phyloP scores from a whole-genome alignment of 2,888 invertebrate species.

The Palloptera scutellata region DNA sequence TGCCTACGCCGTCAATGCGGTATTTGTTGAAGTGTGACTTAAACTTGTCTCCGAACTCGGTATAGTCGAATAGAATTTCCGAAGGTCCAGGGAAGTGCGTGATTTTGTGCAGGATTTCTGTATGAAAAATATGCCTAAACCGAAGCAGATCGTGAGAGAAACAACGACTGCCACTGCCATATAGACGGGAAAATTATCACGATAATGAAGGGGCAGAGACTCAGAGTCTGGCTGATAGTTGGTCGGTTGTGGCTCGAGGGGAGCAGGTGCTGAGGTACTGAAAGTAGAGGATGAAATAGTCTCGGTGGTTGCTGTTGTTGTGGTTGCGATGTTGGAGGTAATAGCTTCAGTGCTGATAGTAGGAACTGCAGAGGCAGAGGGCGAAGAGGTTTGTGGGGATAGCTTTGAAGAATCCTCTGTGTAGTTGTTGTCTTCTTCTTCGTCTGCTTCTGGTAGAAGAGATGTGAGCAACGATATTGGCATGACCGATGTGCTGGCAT shows the following conservation, averaged over 20 bases:
- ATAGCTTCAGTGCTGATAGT: conserved; percentile 3
- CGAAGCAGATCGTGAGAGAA: conserved; percentile 15
- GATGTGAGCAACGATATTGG: not conserved
- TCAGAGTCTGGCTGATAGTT: conserved; percentile 33
- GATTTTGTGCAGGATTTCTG: not conserved
- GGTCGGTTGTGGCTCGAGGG: conserved; percentile 44
- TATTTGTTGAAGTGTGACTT: conserved; percentile 44
- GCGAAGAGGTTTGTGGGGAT: conserved; percentile 16
- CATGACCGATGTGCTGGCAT: not conserved
- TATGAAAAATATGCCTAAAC: conserved; percentile 20
- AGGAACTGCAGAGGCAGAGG: conserved; percentile 6
- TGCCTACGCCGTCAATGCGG: conserved; percentile 20
- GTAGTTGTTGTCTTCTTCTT: not conserved
- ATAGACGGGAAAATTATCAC: not conserved
- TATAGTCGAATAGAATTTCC: conserved; percentile 50
- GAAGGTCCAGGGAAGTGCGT: conserved; percentile 7
- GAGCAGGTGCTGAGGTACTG: conserved; percentile 40
- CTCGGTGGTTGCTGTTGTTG: conserved; percentile 5
- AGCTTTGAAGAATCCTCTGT: not conserved
- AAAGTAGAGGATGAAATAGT: not conserved
- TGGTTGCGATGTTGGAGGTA: not conserved
- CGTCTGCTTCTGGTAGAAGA: not conserved
- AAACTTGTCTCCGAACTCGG: conserved; percentile 55
- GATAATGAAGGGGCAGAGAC: not conserved
- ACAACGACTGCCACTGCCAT: conserved; percentile 28